Conservation (phyloP, 2,113 vertebrate species). For the Pogona vitticeps region DNA sequence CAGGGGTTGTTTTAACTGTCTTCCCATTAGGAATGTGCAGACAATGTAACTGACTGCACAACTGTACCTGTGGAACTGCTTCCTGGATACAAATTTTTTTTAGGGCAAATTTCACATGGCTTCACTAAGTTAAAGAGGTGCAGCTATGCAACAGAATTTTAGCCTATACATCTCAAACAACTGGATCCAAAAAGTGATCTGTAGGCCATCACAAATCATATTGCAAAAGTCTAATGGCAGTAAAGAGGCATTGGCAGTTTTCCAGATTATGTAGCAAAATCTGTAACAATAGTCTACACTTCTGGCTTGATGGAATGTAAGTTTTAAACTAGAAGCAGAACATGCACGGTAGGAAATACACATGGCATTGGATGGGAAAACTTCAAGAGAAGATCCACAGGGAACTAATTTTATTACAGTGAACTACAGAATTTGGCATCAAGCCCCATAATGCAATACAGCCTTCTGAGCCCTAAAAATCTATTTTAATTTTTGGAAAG, state of each 20-base stretch:
- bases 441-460: background rate
- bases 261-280: background rate
- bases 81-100: no score
- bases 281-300: background rate
- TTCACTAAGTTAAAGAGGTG: no score
- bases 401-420: background rate
- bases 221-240: background rate
- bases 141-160: no score
- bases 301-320: no score
- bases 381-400: background rate
- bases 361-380: background rate
- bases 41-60: no score
- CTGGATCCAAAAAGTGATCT: background rate
- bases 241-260: background rate
- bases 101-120: no score
- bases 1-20: no score
- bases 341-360: background rate
- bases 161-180: no score
- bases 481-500: background rate
- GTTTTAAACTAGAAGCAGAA: background rate
- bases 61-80: no score
- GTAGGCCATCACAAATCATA: background rate
- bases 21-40: no score
- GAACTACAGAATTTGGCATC: background rate
- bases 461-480: background rate